phyloP scores from a whole-genome alignment of 2,113 vertebrate species.

The Argyrosomus japonicus region DNA sequence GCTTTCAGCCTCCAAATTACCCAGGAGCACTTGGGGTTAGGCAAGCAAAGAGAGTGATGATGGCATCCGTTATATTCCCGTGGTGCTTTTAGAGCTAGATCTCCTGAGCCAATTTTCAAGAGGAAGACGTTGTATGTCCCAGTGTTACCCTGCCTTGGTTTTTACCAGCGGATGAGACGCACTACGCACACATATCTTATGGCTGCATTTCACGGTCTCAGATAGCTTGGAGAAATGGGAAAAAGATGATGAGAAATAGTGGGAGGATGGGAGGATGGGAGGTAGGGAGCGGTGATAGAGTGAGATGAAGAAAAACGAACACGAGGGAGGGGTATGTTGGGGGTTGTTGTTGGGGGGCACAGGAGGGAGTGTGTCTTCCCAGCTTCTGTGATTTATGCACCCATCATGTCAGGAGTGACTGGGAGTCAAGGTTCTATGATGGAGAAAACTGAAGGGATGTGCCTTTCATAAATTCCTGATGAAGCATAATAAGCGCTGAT shows the following conservation, averaged over 20 bases:
- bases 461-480: conserved; percentile 68
- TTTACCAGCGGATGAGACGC: conserved; percentile 26
- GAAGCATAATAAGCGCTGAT: conserved; percentile 60
- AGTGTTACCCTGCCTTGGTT: conserved; percentile 43
- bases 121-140: conserved; percentile 43
- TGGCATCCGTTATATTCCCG: conserved; percentile 74
- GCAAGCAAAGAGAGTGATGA: conserved; percentile 71
- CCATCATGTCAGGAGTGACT: conserved; percentile 64
- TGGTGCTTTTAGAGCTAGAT: conserved; percentile 69
- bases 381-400: conserved; percentile 75
- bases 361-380: conserved; percentile 27
- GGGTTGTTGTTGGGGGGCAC: conserved; percentile 18
- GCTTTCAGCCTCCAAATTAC: conserved; percentile 80
- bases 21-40: conserved; percentile 75
- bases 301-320: conserved; percentile 44
- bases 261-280: not conserved
- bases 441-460: conserved; percentile 33
- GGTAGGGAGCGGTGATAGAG: conserved; percentile 29
- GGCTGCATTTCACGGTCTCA: conserved; percentile 34
- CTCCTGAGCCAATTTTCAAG: conserved; percentile 66
- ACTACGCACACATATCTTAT: conserved; percentile 14
- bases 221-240: conserved; percentile 29
- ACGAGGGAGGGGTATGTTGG: conserved; percentile 9
- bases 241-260: conserved; percentile 20
- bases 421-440: conserved; percentile 62